These are phyloP conservation scores for Diglossa cyanea DNA, from an alignment of 2,797 vertebrate genomes.

Conservation along the genomic window DNA sequence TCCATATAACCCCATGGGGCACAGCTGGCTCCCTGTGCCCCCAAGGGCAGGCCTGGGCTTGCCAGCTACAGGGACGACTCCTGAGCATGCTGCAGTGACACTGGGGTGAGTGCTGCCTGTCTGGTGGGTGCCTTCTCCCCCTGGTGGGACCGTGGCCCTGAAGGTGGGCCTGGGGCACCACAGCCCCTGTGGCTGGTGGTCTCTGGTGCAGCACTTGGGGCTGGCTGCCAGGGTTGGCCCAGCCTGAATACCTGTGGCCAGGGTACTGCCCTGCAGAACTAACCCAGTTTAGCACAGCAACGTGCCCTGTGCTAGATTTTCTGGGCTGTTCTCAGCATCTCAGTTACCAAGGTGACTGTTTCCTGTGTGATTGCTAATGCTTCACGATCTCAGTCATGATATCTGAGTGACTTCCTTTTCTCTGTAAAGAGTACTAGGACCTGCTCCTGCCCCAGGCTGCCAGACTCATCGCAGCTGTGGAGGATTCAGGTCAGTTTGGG, in stretches of 20 bases:
- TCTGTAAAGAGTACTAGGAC: background rate
- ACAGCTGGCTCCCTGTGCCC: rapidly evolving
- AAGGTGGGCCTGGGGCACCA: background rate
- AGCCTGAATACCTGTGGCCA: background rate
- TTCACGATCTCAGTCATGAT: background rate
- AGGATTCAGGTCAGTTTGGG: constrained; percentile 40
- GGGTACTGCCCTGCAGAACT: background rate
- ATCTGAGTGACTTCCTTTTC: constrained; percentile 22
- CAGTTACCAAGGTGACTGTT: constrained; percentile 48
- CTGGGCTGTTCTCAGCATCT: constrained; percentile 44
- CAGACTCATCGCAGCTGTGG: background rate
- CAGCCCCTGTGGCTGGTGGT: background rate
- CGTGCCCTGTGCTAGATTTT: constrained; percentile 12
- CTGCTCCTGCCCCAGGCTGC: background rate
- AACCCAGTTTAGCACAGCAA: background rate
- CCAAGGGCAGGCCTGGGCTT: rapidly evolving
- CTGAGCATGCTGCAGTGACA: rapidly evolving
- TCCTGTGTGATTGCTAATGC: constrained; percentile 40
- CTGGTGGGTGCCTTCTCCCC: rapidly evolving
- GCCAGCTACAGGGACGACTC: background rate
- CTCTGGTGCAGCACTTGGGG: background rate
- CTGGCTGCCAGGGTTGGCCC: rapidly evolving
- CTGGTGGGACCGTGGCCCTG: rapidly evolving
- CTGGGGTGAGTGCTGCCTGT: background rate
- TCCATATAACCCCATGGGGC: rapidly evolving